Evolutionary conservation across 2,888 invertebrate species (phyloP), one percentile per base, ranked within the genome.

Genomic region (Trichopria drosophilae): DNA sequence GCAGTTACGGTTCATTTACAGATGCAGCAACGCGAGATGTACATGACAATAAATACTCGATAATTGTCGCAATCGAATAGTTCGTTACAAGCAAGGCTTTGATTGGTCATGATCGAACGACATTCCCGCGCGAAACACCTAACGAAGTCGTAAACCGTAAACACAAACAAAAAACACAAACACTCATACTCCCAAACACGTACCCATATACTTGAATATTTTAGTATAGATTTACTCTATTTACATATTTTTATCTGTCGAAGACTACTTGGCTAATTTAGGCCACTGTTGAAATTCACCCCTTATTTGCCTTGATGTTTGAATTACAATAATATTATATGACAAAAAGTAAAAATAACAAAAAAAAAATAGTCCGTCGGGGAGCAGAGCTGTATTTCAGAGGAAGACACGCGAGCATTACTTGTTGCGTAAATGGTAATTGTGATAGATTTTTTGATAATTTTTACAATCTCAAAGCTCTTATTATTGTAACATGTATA

Each of bases 401-500:
- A 46, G 39, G 46, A 61, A 59, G 60, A 63, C 61, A 59, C 59
- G 61, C 61, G 66, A 64, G 65, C 57, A 71, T 72, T 70, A 71
- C 69, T 72, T 70, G 73, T 74, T 73, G 73, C 71, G 71, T 74
- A 70, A 73, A 74, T 73, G 73, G 74, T 75, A 73, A 80, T 81
- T 82, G 82, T 82, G 82, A 82, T 82, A 81, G 81, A 81, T 80
- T 82, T 81, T 82, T 82, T 80, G 82, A 82, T 82, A 80, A 81
- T 82, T 82, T 81, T 82, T 82, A 82, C 82, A 82, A 81, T 81
- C 81, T 79, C 80, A 76, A 76, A 75, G 72, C 50, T 53, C 53
- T 53, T 71, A 50, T 56, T 44, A 56, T 53, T 41, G 52, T 76
- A 74, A 75, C 68, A 75, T 76, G 69, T 76, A 75, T 76, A 76